Conservation (phyloP, 2,113 vertebrate genomes). For the Halcyon malimbica region DNA sequence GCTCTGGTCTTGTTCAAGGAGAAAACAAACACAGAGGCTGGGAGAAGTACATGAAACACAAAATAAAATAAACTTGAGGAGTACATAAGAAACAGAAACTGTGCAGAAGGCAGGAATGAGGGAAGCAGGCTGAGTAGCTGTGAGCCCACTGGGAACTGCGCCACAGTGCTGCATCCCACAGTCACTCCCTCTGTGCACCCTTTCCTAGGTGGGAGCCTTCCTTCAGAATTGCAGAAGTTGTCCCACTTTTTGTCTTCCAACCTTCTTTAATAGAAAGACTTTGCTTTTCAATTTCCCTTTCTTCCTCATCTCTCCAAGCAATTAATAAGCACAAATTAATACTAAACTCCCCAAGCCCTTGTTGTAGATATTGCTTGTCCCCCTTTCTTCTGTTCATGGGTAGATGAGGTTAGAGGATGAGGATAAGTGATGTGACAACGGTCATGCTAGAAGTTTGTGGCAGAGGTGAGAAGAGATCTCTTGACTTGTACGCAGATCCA, state of each 20-base stretch:
- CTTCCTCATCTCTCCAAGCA: constrained; percentile 15
- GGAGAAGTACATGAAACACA: neutral
- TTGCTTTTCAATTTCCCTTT: neutral
- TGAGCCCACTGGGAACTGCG: neutral
- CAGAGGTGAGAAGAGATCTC: neutral
- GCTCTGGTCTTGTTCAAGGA: neutral
- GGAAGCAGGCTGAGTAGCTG: neutral
- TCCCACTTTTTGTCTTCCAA: neutral
- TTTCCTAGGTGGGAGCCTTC: neutral
- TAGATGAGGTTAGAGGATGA: neutral
- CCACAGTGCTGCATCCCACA: neutral
- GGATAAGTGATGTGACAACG: neutral
- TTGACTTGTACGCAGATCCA: neutral
- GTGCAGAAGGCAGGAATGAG: neutral
- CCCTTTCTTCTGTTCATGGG: neutral
- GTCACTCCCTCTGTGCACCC: neutral
- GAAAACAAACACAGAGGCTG: neutral
- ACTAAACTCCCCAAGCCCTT: neutral
- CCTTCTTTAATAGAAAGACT: neutral
- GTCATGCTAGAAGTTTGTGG: neutral
- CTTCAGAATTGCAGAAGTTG: neutral
- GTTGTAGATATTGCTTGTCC: neutral
- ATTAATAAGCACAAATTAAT: constrained; percentile 23
- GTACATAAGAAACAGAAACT: neutral
- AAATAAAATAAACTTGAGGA: neutral